A percentile compares a stretch with the other conserved stretches of the same genome.
Conservation (phyloP, 2,888 invertebrate species). For the Pelosia muscerda region DNA sequence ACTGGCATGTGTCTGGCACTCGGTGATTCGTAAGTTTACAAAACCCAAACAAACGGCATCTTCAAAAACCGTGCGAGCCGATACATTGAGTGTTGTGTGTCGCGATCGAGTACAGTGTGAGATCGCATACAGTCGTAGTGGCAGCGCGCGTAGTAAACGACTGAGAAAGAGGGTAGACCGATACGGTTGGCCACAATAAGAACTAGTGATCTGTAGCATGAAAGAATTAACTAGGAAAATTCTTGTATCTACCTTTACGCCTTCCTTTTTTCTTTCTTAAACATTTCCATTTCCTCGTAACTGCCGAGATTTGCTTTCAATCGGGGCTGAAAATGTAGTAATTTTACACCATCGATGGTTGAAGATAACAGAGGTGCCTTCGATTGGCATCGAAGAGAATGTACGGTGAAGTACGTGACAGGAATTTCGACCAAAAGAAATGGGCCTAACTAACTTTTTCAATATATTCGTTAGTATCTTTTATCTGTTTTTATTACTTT, state of each 20-base stretch:
- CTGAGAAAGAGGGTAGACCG: too few relatives aligned
- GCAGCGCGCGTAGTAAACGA: too few relatives aligned
- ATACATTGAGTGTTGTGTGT: too few relatives aligned
- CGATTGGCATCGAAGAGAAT: conserved; percentile 54
- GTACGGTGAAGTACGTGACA: conserved; percentile 54
- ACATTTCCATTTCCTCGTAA: background rate
- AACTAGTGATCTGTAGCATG: too few relatives aligned
- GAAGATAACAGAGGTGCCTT: conserved; percentile 50
- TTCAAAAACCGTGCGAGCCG: too few relatives aligned
- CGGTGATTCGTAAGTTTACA: too few relatives aligned
- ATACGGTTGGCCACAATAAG: too few relatives aligned
- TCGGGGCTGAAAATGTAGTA: conserved; percentile 28
- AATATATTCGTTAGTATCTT: conserved; percentile 52
- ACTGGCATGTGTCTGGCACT: too few relatives aligned
- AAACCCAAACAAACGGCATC: too few relatives aligned
- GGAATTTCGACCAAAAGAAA: conserved; percentile 41
- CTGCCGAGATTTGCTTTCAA: conserved; percentile 41
- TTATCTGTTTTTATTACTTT: conserved; percentile 60
- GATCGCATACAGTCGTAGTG: too few relatives aligned
- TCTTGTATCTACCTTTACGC: background rate
- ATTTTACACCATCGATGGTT: conserved; percentile 46
- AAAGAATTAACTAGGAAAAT: background rate
- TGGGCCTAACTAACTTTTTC: conserved; percentile 51
- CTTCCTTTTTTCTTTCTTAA: background rate
- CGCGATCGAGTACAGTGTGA: too few relatives aligned